phyloP scores from a whole-genome alignment of 2,113 vertebrate genomes.

The Numida meleagris region DNA sequence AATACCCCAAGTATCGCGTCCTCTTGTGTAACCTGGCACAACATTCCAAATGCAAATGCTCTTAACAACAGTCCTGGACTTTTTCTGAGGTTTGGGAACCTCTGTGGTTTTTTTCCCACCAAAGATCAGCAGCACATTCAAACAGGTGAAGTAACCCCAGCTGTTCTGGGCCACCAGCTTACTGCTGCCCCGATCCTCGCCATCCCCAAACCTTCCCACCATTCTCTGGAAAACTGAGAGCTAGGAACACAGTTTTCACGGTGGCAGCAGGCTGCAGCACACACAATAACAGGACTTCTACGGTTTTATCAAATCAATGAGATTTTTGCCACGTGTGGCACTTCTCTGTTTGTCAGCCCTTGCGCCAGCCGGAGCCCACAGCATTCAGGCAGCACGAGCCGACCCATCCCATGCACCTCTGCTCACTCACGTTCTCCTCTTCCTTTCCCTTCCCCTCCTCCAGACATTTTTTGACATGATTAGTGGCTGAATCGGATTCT shows the following conservation, averaged over 20 bases:
- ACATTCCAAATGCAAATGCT: slow-evolving; percentile 28
- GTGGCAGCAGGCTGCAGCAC: rapidly evolving
- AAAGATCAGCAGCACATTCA: not conserved
- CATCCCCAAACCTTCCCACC: no score
- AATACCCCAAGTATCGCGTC: slow-evolving; percentile 23
- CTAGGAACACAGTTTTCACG: not conserved
- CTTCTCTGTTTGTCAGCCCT: not conserved
- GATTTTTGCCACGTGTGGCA: not conserved
- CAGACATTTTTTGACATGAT: slow-evolving; percentile 65
- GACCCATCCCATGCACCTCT: not conserved
- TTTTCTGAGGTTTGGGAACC: slow-evolving; percentile 47
- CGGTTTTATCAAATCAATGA: not conserved
- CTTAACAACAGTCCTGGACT: not conserved
- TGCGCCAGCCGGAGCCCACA: not conserved
- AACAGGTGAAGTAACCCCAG: not conserved
- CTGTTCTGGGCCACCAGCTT: not conserved
- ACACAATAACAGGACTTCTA: not conserved
- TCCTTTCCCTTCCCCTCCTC: slow-evolving; percentile 48
- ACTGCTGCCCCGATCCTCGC: no score
- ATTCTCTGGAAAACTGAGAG: no score
- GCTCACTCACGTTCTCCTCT: not conserved
- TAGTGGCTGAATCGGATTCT: slow-evolving; percentile 50
- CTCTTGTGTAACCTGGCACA: slow-evolving; percentile 46
- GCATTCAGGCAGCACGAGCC: not conserved
- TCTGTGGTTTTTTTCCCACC: not conserved